Evolutionary conservation across 2,113 vertebrate genomes (phyloP), one percentile per base, ranked within the genome.

Genomic region (Miniopterus natalensis): DNA sequence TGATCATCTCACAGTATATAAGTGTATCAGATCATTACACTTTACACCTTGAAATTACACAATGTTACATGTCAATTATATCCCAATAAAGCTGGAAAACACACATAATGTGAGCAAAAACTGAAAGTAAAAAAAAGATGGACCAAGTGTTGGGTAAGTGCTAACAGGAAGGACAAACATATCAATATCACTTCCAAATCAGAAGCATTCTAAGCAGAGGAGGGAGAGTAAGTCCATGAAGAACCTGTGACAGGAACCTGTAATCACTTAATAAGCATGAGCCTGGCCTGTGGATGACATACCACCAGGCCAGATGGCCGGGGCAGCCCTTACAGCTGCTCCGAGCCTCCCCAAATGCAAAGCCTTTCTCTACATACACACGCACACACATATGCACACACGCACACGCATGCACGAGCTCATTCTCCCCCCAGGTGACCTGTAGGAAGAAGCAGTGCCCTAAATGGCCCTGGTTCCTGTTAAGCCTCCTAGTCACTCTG

Each of bases 321-420:
- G 29, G n/a, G 51, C 15, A 10, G 12, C 23, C 47, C 57, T 61
- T 51, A 7, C 36, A n/a, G 45, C 42, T 45, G n/a, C 89, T 49
- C 29, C 7, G 94, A 66, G 40, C 18, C 80, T 73, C 15, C 83
- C 66, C 0, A 0, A 66, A 31, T 25, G 40, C n/a, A 65, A 20
- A 57, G 42, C 49, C 40, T 14, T 71, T 70, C 71, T 42, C 14
- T 27, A 1, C 51, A 14, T n/a, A 14, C 21, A 6, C 1, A 7
- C 18, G 2, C 3, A 1, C 4, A 15, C 10, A 4, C 3, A 1
- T 1, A 1, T 1, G 0, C 68, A 73, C 23, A 25, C 40, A 73
- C 23, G 2, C 42, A 73, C 40, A 0, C 47, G 5, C 36, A 2
- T 20, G 6, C 2, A 0, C 0, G 2, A 13, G 1, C 31, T 57